phyloP scores from a whole-genome alignment of 1,140 invertebrate genomes.

The Apis laboriosa region DNA sequence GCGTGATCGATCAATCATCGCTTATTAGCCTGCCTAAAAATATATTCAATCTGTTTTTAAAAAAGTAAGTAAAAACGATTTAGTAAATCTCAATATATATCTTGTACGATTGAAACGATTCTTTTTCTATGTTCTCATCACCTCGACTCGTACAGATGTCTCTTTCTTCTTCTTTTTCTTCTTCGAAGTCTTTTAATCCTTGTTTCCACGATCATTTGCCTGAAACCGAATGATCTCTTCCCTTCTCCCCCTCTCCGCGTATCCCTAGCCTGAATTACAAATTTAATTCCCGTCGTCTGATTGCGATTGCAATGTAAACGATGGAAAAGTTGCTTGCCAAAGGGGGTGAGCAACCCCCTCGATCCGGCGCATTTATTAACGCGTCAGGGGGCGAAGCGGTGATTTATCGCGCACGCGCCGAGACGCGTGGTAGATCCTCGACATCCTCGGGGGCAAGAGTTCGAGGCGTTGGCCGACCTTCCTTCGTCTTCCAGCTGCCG shows the following conservation, averaged over 20 bases:
- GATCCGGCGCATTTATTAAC: constrained; percentile 70
- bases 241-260: neutral
- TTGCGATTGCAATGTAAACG: constrained; percentile 13
- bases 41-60: too few species aligned
- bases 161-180: too few species aligned
- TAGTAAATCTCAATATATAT: too few species aligned
- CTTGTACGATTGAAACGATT: too few species aligned
- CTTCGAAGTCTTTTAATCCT: neutral
- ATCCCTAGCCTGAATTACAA: constrained; percentile 11
- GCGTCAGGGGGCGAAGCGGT: constrained; percentile 67
- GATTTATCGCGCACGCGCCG: constrained; percentile 68
- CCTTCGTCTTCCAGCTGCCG: constrained; percentile 67
- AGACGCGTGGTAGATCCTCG: constrained; percentile 46
- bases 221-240: neutral
- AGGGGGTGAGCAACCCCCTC: constrained; percentile 43
- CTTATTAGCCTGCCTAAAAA: too few species aligned
- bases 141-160: too few species aligned
- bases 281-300: constrained; percentile 30
- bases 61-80: too few species aligned
- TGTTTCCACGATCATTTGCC: constrained; percentile 38
- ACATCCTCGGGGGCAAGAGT: constrained; percentile 47
- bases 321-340: constrained; percentile 21
- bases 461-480: constrained; percentile 58
- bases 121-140: too few species aligned
- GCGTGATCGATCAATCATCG: too few species aligned